Evolutionary conservation across 2,113 vertebrate species (phyloP), one percentile per base, ranked within the genome.

Genomic region (Synchiropus splendidus): DNA sequence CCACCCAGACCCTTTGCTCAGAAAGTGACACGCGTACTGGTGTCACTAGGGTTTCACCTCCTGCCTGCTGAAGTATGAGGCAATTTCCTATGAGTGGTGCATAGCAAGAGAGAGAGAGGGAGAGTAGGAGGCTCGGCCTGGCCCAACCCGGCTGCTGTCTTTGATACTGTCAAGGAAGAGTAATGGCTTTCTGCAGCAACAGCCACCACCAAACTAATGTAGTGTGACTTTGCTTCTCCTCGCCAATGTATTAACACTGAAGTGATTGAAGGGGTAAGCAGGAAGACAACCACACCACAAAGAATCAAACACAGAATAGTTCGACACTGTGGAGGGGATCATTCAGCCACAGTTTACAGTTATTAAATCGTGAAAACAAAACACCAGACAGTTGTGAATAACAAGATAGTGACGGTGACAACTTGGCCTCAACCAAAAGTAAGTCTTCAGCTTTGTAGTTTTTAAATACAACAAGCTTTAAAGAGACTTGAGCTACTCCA

Each of bases 11-110:
- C 72, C 57, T 34, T 33, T 67, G 63, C 57, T 51, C 48, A 68
- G 72, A 83, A 83, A 79, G 77, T 78, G 79, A 83, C 82, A 86
- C 75, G 77, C 55, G 72, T 55, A 76, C 70, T 76, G 73, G 64
- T 72, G 73, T 85, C 69, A 61, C 76, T 70, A 76, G 67, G 53
- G 66, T 83, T 85, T 86, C 84, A 87, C 80, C 81, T 81, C 80
- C 77, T 83, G 70, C 52, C 67, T 69, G 63, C 75, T 82, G 81
- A 87, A 81, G 80, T 81, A 85, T 71, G 79, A 85, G 74, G 72
- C 81, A 80, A 59, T 85, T 87, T 88, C 85, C 85, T 84, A 79
- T 64, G 67, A 72, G 57, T 59, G 72, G 75, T 65, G 69, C 60
- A 67, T 67, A 65, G 65, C 48, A 61, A 72, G 72, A 59, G 56